These are phyloP conservation scores for Lymantria dispar DNA, from an alignment of 2,888 invertebrate genomes.

Conservation along the genomic window DNA sequence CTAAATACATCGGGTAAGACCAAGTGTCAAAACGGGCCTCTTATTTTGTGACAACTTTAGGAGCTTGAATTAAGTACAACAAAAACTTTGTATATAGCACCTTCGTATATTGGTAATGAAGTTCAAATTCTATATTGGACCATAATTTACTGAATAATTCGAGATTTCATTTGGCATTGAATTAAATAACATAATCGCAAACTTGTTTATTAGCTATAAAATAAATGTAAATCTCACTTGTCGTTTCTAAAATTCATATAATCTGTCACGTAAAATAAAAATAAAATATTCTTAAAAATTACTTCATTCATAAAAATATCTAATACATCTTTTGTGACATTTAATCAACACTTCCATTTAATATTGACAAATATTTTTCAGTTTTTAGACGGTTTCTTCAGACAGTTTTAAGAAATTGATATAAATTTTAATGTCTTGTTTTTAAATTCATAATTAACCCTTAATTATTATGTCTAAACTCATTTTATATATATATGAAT, in stretches of 20 bases:
- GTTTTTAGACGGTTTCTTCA: too few species aligned
- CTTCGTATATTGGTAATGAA: constrained; percentile 36
- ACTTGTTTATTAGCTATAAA: constrained; percentile 28
- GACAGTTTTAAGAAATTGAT: too few species aligned
- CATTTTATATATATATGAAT: too few species aligned
- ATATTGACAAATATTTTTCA: neutral
- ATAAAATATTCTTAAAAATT: constrained; percentile 55
- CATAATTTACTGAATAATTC: constrained; percentile 18
- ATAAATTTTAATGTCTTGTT: too few species aligned
- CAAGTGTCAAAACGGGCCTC: too few species aligned
- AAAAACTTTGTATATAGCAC: too few species aligned
- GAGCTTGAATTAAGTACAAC: too few species aligned
- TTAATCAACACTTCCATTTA: constrained; percentile 8
- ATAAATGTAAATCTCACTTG: constrained; percentile 49
- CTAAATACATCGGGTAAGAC: too few species aligned
- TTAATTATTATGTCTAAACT: too few species aligned
- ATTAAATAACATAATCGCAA: constrained; percentile 21
- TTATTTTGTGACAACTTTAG: too few species aligned
- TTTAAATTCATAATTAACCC: too few species aligned
- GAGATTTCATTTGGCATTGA: constrained; percentile 37
- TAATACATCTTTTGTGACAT: constrained; percentile 41
- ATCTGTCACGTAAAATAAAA: constrained; percentile 41
- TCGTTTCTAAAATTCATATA: constrained; percentile 45
- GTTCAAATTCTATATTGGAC: constrained; percentile 38
- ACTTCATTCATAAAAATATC: constrained; percentile 38